Conservation (phyloP, 2,113 vertebrate genomes). For the Oncorhynchus masou region DNA sequence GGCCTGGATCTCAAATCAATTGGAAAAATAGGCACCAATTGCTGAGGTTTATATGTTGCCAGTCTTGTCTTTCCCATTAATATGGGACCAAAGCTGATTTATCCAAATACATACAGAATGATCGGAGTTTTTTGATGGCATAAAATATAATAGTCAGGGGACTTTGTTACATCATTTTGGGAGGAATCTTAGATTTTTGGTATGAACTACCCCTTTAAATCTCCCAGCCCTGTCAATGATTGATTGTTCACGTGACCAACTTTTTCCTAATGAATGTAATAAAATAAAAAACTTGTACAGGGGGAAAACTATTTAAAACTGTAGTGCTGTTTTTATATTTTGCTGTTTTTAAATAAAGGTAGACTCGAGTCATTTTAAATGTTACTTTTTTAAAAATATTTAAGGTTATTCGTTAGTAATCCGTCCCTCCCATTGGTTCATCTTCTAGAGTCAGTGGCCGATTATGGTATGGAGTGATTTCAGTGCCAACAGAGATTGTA, state of each 20-base stretch:
- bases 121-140: no score
- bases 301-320: slow-evolving; percentile 49
- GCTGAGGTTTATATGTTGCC: no score
- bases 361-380: slow-evolving; percentile 14
- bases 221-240: slow-evolving; percentile 19
- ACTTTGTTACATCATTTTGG: not conserved
- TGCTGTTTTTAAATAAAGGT: slow-evolving; percentile 67
- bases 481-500: no score
- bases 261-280: not conserved
- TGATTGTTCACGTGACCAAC: slow-evolving; percentile 28
- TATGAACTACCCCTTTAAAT: not conserved
- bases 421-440: no score
- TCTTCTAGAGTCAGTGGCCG: no score
- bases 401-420: no score
- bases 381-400: not conserved
- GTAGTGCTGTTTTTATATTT: slow-evolving; percentile 70
- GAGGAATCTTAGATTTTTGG: not conserved
- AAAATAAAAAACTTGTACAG: slow-evolving; percentile 29
- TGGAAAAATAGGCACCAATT: not conserved
- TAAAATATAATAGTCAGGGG: no score
- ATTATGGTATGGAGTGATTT: no score
- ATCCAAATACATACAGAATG: no score
- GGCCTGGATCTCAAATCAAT: not conserved
- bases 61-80: not conserved
- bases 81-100: not conserved